Evolutionary conservation across 2,888 invertebrate genomes (phyloP).

Genomic region (Oxycera nigricornis): DNA sequence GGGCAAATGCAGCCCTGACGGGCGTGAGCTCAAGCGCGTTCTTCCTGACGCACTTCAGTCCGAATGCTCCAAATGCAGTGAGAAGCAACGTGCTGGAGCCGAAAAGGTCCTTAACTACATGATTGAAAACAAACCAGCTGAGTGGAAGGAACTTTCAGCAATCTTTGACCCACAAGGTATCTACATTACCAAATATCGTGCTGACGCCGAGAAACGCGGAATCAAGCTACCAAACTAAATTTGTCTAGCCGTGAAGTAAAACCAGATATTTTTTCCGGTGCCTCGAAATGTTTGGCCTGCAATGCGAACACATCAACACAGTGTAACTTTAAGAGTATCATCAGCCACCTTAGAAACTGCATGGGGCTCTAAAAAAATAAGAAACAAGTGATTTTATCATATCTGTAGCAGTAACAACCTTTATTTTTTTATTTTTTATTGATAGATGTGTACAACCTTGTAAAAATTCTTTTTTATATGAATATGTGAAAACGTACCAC

Average conservation of each 20-base stretch:
- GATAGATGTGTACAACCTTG: constrained; percentile 29
- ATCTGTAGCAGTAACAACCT: not conserved
- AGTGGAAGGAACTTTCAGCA: constrained; percentile 70
- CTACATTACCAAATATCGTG: constrained; percentile 71
- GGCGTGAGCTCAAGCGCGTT: constrained; percentile 72
- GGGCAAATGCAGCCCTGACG: constrained; percentile 73
- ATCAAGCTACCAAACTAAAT: constrained; percentile 51
- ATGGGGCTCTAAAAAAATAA: not conserved
- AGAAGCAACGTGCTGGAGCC: constrained; percentile 69
- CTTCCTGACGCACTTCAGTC: constrained; percentile 76
- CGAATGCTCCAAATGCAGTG: constrained; percentile 73
- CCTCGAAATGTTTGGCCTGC: not conserved
- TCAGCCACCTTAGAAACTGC: not conserved
- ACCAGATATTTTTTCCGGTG: not conserved
- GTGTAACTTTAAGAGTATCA: not conserved
- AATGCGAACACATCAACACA: too few relatives aligned
- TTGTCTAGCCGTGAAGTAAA: not conserved
- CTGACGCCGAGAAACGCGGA: constrained; percentile 65
- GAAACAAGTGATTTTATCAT: constrained; percentile 23
- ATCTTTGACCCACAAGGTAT: constrained; percentile 74
- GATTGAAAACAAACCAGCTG: constrained; percentile 69
- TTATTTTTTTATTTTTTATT: constrained; percentile 16
- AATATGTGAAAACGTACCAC: constrained; percentile 12
- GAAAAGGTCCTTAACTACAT: constrained; percentile 72
- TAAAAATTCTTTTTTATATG: constrained; percentile 30